Evolutionary conservation across 2,113 vertebrate species (phyloP).

Genomic region (Egretta garzetta): DNA sequence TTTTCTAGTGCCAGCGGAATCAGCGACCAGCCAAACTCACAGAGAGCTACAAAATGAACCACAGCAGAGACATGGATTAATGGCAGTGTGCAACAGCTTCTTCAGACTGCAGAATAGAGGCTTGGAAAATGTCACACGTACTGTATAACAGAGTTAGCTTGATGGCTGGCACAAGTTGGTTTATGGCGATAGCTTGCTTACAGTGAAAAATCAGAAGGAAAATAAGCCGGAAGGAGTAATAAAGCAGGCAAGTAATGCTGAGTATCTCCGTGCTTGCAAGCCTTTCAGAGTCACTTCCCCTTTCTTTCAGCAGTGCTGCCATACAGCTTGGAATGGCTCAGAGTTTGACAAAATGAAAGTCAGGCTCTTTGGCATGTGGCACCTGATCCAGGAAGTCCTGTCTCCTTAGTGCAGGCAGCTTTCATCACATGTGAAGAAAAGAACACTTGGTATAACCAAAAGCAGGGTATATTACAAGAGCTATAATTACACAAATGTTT

Average conservation of each 20-base stretch:
- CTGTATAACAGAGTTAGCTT: not conserved
- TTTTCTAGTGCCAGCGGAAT: not conserved
- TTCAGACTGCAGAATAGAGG: not conserved
- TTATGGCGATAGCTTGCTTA: not conserved
- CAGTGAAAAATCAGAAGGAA: not conserved
- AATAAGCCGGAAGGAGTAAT: not conserved
- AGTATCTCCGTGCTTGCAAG: not conserved
- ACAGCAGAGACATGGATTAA: not conserved
- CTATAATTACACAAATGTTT: not conserved
- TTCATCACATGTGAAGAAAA: not conserved
- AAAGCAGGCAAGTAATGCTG: not conserved
- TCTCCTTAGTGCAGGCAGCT: not conserved
- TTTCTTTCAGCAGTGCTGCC: not conserved
- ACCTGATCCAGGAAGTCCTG: not conserved
- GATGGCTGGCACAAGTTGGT: not conserved
- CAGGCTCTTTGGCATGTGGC: not conserved
- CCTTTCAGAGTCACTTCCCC: not conserved
- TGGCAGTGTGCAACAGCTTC: not conserved
- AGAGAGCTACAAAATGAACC: not conserved
- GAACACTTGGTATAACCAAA: not conserved
- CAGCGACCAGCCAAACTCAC: not conserved
- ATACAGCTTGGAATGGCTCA: not conserved
- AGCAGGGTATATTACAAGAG: not conserved
- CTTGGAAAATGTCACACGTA: not conserved
- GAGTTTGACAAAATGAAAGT: not conserved